phyloP scores from a whole-genome alignment of 2,113 vertebrate genomes.

The Choloepus hoffmanni region DNA sequence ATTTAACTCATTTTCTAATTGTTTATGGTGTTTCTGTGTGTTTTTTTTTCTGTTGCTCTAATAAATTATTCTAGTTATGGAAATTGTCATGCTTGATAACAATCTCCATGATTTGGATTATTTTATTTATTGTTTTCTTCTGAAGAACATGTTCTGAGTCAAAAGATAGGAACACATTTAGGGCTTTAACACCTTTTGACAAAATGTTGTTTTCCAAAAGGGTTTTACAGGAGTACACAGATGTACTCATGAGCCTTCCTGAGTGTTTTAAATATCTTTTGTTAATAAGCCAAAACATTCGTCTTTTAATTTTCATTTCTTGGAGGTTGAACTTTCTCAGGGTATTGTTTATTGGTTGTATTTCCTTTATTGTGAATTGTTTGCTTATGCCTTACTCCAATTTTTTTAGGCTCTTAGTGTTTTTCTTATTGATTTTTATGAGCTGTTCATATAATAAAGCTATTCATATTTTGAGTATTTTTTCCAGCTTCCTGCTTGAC shows the following conservation, averaged over 20 bases:
- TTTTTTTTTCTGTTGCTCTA: background rate
- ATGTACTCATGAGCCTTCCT: background rate
- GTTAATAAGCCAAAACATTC: background rate
- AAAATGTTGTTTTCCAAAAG: background rate
- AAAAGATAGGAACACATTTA: no score
- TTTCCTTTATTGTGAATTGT: background rate
- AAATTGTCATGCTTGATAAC: background rate
- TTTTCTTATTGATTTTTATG: background rate
- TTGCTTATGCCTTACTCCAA: background rate
- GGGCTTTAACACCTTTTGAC: background rate
- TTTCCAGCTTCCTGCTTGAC: background rate
- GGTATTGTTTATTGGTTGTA: background rate
- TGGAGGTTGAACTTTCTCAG: background rate
- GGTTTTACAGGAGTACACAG: background rate
- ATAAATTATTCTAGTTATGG: background rate
- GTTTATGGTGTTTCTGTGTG: background rate
- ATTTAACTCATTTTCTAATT: background rate
- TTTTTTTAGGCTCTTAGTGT: background rate
- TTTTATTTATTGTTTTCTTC: background rate
- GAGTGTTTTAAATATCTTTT: background rate
- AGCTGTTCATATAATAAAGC: background rate
- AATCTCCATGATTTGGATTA: background rate
- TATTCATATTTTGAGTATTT: background rate
- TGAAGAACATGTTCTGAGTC: background rate
- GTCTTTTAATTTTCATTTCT: background rate